These are phyloP conservation scores for Halictus quadricinctus DNA, from an alignment of 2,888 invertebrate genomes.

Conservation along the genomic window DNA sequence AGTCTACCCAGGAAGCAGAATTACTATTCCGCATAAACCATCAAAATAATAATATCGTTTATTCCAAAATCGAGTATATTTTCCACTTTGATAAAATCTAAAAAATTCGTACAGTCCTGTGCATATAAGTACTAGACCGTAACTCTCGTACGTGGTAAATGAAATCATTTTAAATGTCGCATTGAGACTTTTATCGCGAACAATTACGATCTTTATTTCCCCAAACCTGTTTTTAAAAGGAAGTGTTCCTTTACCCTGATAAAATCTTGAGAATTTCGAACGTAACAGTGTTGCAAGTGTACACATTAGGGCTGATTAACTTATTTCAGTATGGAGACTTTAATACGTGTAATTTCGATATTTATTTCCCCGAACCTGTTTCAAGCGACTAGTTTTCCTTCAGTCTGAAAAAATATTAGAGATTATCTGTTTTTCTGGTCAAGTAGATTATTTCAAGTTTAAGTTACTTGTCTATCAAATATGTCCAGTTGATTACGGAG, in stretches of 20 bases:
- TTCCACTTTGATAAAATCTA: not conserved
- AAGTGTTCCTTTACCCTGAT: not conserved
- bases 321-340: not conserved
- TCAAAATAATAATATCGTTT: not conserved
- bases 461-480: not conserved
- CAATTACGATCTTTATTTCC: not conserved
- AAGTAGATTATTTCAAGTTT: too few relatives aligned
- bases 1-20: not conserved
- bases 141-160: not conserved
- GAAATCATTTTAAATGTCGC: too few relatives aligned
- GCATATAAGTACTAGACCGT: not conserved
- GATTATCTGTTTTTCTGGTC: too few relatives aligned
- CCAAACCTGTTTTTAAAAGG: not conserved
- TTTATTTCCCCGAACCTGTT: not conserved
- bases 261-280: not conserved
- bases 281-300: too few relatives aligned
- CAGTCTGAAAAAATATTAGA: not conserved
- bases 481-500: not conserved
- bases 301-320: rapidly evolving
- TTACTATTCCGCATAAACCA: not conserved
- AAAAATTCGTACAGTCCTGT: not conserved
- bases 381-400: not conserved
- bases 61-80: not conserved
- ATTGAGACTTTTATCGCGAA: not conserved
- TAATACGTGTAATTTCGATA: not conserved